Evolutionary conservation across 2,888 invertebrate species (phyloP), one percentile per base, ranked within the genome.

Genomic region (Ceraclea dissimilis): DNA sequence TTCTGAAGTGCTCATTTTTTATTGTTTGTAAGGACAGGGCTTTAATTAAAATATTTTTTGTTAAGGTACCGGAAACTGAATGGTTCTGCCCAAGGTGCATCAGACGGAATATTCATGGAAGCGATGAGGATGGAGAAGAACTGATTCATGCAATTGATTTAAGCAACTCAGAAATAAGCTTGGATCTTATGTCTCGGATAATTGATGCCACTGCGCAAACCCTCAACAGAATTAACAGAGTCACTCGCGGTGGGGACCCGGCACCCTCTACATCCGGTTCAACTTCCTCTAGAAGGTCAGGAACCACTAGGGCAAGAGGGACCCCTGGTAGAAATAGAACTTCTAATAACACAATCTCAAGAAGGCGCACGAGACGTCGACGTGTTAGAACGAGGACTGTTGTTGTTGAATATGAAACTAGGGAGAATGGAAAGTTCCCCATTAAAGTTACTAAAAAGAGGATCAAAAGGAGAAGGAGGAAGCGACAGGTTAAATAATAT

Each of bases 71-170:
- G 1, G 77, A 81, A 54, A 90, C 88, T 13, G 85, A 88, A 63
- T 97, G 96, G 96, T 90, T 84, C 67, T 97, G 97, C 71, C 85
- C 88, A 22, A 80, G 82, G 51, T 89, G 88, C 65, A 68, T 73
- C 17, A 71, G 71, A 19, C 8, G 46, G 6, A 19, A 18, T 16
- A 46, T 19, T 6, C 26, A 22, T 22, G n/a, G 69, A 20, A 69
- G 70, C 20, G 64, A 75, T 46, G 65, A 65, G n/a, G 69, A 68
- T 19, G 70, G 74, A 56, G 66, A 56, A 5, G 58, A 65, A 11
- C 67, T 69, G 22, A 39, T 39, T 16, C 64, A 68, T 20, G 57
- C 69, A 2, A 69, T 70, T 10, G 71, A 72, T 60, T 69, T 79
- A 54, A 72, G 76, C 10, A 75, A 17, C n/a, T 51, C 33, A 22